Evolutionary conservation across 2,888 invertebrate genomes (phyloP), one percentile per base, ranked within the genome.

Genomic region (Alviniconcha strummeri): DNA sequence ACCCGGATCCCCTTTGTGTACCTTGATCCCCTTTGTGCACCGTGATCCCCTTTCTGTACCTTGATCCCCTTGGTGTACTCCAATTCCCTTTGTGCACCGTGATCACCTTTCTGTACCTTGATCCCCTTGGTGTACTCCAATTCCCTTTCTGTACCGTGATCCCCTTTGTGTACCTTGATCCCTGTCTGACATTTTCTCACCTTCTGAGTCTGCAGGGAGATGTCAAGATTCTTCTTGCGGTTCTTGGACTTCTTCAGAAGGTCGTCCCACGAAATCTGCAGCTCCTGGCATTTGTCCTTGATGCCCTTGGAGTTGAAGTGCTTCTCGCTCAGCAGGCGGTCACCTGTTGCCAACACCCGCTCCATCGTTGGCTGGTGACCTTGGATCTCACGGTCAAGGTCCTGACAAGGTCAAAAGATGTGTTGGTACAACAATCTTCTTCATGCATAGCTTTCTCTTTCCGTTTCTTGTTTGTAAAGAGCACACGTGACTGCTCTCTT

Each of bases 201-300:
- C 95, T 98, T 97, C 94, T 98, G 98, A 13, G 97, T 97, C 92
- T 96, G 96, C 83, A 98, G 94, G 0, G 97, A 97, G 86, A 97
- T 95, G 89, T 98, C 98, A 84, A 98, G 95, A 86, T 96, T 96
- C 69, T 95, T 95, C 56, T 96, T 96, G 76, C 98, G 95, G 87
- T 96, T 96, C 57, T 95, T 95, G 0, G 96, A 96, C 86, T 96
- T 96, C 52, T 95, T 95, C 69, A 96, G 95, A 13, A 98, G 95
- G 81, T 96, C 96, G 55, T 91, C 91, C 97, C 98, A 98, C 0
- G 96, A 95, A 1, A 95, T 94, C 87, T 96, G 95, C 71, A 98
- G 93, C 87, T 96, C 95, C 56, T 95, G 94, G 93, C 97, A 97
- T 56, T 98, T 95, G 17, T 95, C 95, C 90, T 96, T 95, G 89